Conservation (phyloP, 2,888 invertebrate genomes). For the Eilema depressum region DNA sequence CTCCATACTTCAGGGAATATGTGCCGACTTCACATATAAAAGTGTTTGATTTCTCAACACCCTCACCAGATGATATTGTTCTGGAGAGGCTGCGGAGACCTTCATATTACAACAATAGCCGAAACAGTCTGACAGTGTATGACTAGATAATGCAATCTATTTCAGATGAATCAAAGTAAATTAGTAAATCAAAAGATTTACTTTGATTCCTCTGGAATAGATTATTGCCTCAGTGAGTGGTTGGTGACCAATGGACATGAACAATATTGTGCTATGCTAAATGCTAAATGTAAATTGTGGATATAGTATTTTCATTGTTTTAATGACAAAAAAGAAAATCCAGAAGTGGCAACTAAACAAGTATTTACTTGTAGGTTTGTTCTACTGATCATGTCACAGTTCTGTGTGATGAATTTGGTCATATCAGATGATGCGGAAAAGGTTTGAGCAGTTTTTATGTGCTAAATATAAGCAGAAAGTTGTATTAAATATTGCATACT, state of each 20-base stretch:
- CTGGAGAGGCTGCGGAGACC: slow-evolving; percentile 64
- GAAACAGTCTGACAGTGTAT: slow-evolving; percentile 9
- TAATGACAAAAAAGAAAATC: too few species aligned
- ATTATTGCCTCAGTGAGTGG: not conserved
- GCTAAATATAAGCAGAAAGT: too few species aligned
- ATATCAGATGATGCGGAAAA: too few species aligned
- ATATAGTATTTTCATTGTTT: not conserved
- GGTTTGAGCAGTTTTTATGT: too few species aligned
- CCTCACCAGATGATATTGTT: slow-evolving; percentile 74
- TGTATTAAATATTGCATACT: too few species aligned
- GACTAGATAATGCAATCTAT: slow-evolving; percentile 25
- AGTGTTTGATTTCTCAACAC: slow-evolving; percentile 71
- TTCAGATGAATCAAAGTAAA: slow-evolving; percentile 20
- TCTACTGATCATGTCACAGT: too few species aligned
- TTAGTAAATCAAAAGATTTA: not conserved
- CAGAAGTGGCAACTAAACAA: not conserved
- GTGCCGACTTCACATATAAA: slow-evolving; percentile 31
- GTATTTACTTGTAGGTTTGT: too few species aligned
- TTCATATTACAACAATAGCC: not conserved
- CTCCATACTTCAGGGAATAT: slow-evolving; percentile 66
- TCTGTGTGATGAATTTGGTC: too few species aligned
- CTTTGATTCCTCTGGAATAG: slow-evolving; percentile 16
- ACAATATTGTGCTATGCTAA: too few species aligned
- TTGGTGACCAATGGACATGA: not conserved
- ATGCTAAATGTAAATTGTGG: not conserved